Evolutionary conservation across 2,888 invertebrate species (phyloP).

Genomic region (Lithophane leautieri): DNA sequence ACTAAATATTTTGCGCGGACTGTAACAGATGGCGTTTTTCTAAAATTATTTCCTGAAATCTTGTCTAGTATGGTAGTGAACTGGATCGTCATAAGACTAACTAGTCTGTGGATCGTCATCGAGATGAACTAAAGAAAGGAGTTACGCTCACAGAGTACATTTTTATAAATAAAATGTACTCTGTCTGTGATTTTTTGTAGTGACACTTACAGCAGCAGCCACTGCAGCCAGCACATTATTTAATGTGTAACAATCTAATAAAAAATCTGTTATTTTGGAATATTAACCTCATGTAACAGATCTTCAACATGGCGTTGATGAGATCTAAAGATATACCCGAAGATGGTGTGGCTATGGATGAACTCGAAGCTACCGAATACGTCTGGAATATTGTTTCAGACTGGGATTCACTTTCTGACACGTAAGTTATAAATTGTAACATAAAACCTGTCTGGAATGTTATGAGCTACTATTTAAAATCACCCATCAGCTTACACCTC

Average conservation of each 20-base stretch:
- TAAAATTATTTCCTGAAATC: no score
- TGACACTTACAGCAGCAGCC: no score
- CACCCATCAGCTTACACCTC: neutral
- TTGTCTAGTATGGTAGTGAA: no score
- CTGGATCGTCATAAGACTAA: no score
- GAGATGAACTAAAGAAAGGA: no score
- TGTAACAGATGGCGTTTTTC: no score
- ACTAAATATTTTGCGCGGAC: no score
- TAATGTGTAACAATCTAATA: neutral
- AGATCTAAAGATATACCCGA: slow-evolving; percentile 89
- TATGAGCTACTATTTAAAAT: neutral
- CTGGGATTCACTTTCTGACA: slow-evolving; percentile 91
- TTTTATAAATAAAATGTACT: no score
- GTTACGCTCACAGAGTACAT: no score
- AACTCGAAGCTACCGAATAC: slow-evolving; percentile 90
- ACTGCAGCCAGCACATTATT: neutral
- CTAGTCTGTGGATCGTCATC: no score
- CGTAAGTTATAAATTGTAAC: slow-evolving; percentile 85
- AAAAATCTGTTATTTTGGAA: neutral
- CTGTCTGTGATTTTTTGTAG: no score
- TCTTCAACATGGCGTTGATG: slow-evolving; percentile 89
- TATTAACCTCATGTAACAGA: neutral
- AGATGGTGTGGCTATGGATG: slow-evolving; percentile 90
- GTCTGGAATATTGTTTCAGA: slow-evolving; percentile 90
- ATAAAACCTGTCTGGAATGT: slow-evolving; percentile 13